Base-by-base conservation (phyloP, 1,140 invertebrate genomes). In the Phymorhynchus buccinoides region DNA sequence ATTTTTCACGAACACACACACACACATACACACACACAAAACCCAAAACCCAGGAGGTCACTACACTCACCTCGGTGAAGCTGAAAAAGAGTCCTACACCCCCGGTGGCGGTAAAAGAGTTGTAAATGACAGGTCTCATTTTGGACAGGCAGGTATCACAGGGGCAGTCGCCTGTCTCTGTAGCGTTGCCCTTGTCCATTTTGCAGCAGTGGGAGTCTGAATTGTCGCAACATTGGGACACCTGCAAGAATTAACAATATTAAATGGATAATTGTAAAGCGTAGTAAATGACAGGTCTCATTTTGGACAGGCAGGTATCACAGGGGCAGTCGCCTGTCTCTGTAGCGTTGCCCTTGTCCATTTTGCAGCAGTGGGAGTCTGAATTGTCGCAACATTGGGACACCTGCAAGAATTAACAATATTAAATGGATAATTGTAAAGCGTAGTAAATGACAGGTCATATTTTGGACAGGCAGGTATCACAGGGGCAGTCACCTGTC, bases 51-150 rank as follows among this genome's bases (percentile, higher is more conserved):
- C 1, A 39, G 68, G 48, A 84, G 30, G 30, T 73, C 35, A 66
- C n/a, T 37, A 37, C 32, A 86, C 91, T 94, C 95, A 99, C 98
- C 97, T 99, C 98, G 79, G 97, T 98, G 92, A 99, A 99, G 91
- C 97, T 98, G 94, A 99, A 99, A 94, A 99, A 98, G 42, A 99
- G 94, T 86, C 97, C 98, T 89, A 99, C 96, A 81, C 97, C 96
- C 80, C 98, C 98, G 90, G 96, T 97, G 6, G 97, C 94, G 93
- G 97, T 96, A 89, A 99, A 97, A n/a, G 96, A 97, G 91, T 96
- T 96, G 89, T 96, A 95, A 88, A 98, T 97, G 4, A 95, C 96
- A 35, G 95, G 95, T 89, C 96, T 95, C 30, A 98, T 93, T 91
- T 96, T 95, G 1, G 94, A 93, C 93, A 96, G 95, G 93, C 98